Base-by-base conservation (phyloP, 2,888 invertebrate genomes). In the Caenorhabditis sulstoni region DNA sequence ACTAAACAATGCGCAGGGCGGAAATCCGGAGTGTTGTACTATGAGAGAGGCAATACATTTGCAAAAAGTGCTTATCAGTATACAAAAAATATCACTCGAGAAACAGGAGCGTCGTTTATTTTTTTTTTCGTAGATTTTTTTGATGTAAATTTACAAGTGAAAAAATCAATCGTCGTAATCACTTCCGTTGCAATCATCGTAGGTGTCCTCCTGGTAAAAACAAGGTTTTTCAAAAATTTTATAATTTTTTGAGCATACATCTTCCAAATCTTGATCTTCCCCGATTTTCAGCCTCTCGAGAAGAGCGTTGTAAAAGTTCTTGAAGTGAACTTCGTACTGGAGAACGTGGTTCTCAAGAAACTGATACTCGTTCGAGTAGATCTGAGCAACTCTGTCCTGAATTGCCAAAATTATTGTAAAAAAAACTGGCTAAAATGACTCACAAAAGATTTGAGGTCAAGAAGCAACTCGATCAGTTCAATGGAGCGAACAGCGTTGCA, bases 321-420 rank as follows among this genome's bases (percentile, higher is more conserved):
- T 8, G 14, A 68, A 68, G 0, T 9, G 16, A 8, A 68, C 45
- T 16, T 68, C 52, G 20, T 61, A 23, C 16, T 22, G 59, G 9
- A 68, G 52, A 11, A 68, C 68, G 37, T 68, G 68, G 5, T 61
- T 16, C 22, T 68, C 68, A 16, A 68, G 59, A 41, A 68, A 68
- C n/a, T 45, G 52, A 16, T 45, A 59, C 68, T 68, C 68, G 16
- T 22, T 61, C 1, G 14, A 14, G 22, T 39, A 52, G 5, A 5
- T 16, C 0, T n/a, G n/a, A n/a, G 59, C 20, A 18, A 68, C 68
- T 3, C 45, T n/a, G 1, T 35, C 45, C 68, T 68, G 35, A 18
- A 68, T 41, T n/a, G 3, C 35, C 3, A 7, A 29, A 7, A 3
- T 29, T n/a, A n/a, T n/a, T n/a, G n/a, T n/a, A n/a, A n/a, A n/a